These are phyloP conservation scores for Planococcus citri DNA, from an alignment of 1,140 invertebrate genomes.

Conservation along the genomic window DNA sequence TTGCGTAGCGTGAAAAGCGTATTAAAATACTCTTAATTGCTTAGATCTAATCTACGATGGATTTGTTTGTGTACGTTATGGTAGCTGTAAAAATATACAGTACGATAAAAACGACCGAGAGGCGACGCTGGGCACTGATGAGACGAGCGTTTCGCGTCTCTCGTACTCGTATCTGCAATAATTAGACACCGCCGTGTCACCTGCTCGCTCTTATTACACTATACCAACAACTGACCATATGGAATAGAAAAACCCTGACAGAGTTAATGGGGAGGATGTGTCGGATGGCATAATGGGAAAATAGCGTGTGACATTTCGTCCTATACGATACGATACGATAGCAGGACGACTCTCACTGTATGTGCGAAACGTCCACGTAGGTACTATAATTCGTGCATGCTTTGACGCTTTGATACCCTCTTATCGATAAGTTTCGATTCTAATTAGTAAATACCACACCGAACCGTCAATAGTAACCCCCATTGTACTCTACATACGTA, in stretches of 20 bases:
- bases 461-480: background rate
- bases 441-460: background rate
- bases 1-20: background rate
- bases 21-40: conserved; percentile 1
- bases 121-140: too few relatives aligned
- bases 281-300: conserved; percentile 17
- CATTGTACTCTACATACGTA: background rate
- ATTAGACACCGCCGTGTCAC: conserved; percentile 13
- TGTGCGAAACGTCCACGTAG: background rate
- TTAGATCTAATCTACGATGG: background rate
- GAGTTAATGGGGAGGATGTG: conserved; percentile 14
- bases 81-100: too few relatives aligned
- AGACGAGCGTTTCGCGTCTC: too few relatives aligned
- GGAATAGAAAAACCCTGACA: background rate
- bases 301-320: conserved; percentile 15
- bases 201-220: conserved; percentile 9
- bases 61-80: background rate
- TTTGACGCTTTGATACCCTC: conserved; percentile 11
- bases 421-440: conserved; percentile 18
- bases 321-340: too few relatives aligned
- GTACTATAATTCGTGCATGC: background rate
- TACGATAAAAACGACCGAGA: too few relatives aligned
- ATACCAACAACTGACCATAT: background rate
- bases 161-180: conserved; percentile 11
- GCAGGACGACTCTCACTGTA: background rate